Conservation (phyloP, 2,113 vertebrate genomes). For the Aphelocoma coerulescens region DNA sequence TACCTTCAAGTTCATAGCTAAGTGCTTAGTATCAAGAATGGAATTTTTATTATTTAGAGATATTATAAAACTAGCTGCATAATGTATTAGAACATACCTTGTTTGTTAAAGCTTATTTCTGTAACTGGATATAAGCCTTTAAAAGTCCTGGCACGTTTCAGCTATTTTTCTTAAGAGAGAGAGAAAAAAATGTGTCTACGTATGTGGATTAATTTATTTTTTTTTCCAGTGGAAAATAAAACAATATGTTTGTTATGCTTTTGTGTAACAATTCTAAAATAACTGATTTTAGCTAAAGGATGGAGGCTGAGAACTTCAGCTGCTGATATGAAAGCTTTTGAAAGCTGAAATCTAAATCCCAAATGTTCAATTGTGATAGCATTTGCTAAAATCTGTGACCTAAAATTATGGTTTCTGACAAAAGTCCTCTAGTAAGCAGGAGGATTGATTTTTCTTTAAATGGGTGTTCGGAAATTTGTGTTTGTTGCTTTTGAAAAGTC, state of each 20-base stretch:
- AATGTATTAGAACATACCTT: not conserved
- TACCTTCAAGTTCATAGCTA: not conserved
- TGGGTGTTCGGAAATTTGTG: not conserved
- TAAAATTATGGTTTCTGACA: not conserved
- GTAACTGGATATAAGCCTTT: not conserved
- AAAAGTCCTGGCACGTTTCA: not conserved
- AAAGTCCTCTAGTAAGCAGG: not conserved
- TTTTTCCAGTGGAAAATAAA: not conserved
- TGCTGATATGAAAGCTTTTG: not conserved
- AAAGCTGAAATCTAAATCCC: not conserved
- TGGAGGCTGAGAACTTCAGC: not conserved
- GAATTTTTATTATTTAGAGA: constrained; percentile 3
- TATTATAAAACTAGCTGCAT: constrained; percentile 7
- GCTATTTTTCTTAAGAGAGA: not conserved
- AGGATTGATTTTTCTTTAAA: not conserved
- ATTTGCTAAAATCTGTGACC: not conserved
- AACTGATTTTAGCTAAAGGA: not conserved
- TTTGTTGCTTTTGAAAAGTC: not conserved
- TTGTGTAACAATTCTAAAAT: not conserved
- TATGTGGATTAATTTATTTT: not conserved
- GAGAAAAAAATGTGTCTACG: not conserved
- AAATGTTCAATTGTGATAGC: not conserved
- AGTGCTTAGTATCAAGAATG: not conserved
- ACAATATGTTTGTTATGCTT: not conserved
- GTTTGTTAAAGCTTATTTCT: not conserved